Percentiles rank a stretch among this genome's conserved stretches.
Evolutionary conservation across 2,113 vertebrate genomes (phyloP).

Genomic region (Pycnonotus jocosus): DNA sequence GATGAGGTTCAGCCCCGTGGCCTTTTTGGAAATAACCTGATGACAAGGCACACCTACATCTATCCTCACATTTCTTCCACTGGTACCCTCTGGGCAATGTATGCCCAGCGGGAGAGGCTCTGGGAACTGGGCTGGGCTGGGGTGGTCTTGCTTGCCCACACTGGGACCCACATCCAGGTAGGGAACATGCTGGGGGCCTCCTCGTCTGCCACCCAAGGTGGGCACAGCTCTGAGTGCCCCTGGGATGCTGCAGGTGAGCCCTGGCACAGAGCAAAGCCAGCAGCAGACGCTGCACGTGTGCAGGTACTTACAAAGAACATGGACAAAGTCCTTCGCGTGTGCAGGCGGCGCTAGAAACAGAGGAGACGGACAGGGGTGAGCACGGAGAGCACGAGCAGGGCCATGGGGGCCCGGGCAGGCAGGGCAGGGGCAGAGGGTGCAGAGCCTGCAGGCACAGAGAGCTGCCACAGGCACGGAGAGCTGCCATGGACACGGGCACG

Average conservation of each 20-base stretch:
- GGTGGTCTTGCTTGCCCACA: neutral
- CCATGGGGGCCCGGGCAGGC: neutral
- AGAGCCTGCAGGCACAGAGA: neutral
- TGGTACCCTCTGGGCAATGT: accelerated
- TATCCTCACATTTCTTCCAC: neutral
- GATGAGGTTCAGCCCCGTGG: neutral
- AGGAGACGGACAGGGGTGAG: constrained; percentile 54
- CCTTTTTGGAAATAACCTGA: neutral
- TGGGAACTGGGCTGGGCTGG: neutral
- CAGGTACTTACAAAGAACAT: constrained; percentile 97
- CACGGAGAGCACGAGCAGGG: neutral
- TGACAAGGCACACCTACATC: neutral
- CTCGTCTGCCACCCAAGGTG: accelerated
- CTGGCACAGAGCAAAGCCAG: neutral
- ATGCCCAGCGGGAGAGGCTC: accelerated
- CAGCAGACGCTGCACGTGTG: neutral
- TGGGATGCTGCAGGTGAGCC: neutral
- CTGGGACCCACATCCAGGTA: accelerated
- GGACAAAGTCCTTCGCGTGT: constrained; percentile 91
- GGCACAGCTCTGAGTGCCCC: accelerated
- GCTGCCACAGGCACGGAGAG: too few species aligned
- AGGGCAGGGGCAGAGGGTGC: neutral
- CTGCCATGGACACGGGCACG: accelerated
- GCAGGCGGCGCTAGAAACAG: constrained; percentile 85
- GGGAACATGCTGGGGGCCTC: neutral